Conservation (phyloP, 2,113 vertebrate genomes). For the Apeltes quadracus region DNA sequence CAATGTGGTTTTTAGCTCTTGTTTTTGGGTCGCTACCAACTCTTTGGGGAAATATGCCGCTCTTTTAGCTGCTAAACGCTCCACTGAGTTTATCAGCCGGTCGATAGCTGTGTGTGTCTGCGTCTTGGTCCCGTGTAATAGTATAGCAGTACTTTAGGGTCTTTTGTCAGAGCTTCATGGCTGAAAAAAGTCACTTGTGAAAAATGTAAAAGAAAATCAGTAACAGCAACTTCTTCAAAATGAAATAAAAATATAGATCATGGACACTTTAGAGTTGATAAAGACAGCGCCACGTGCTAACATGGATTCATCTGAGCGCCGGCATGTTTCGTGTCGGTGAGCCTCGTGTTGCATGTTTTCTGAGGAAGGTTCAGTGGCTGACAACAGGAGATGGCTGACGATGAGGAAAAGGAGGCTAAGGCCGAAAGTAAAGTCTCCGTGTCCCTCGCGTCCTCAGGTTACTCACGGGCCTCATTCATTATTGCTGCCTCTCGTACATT, state of each 20-base stretch:
- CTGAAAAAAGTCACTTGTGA: not conserved
- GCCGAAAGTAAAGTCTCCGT: conserved; percentile 69
- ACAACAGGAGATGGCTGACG: conserved; percentile 48
- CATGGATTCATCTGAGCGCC: conserved; percentile 48
- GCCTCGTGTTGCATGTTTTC: conserved; percentile 64
- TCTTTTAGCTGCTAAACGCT: not conserved
- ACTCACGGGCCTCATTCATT: conserved; percentile 82
- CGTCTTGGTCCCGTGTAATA: not conserved
- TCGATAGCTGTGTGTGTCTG: not conserved
- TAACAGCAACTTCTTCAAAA: not conserved
- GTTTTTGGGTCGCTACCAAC: conserved; percentile 1
- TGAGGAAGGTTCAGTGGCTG: conserved; percentile 52
- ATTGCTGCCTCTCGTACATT: conserved; percentile 78
- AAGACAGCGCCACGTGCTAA: no score
- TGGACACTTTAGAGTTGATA: no score
- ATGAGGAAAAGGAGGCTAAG: conserved; percentile 66
- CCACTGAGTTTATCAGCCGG: not conserved
- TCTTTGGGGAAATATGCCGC: not conserved
- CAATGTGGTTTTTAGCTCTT: not conserved
- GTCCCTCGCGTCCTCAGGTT: conserved; percentile 80
- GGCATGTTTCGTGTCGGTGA: conserved; percentile 45
- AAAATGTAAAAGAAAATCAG: not conserved
- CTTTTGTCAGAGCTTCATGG: not conserved
- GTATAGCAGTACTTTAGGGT: no score
- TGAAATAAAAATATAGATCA: not conserved